phyloP scores from a whole-genome alignment of 2,888 invertebrate species.

The Mythimna impura region DNA sequence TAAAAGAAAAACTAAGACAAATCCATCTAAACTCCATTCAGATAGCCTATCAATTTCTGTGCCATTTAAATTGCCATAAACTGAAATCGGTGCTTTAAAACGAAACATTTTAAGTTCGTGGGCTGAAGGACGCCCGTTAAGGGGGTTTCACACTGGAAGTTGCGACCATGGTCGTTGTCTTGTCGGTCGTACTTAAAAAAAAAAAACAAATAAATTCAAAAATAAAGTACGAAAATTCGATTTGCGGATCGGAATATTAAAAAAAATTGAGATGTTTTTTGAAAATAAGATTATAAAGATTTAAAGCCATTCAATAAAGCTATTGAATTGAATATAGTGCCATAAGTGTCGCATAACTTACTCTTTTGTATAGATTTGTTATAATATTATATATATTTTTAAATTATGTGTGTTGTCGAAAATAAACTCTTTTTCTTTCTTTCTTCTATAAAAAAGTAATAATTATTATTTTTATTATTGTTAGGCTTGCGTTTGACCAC shows the following conservation, averaged over 20 bases:
- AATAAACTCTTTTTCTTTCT: no score
- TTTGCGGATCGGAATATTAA: neutral
- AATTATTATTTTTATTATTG: no score
- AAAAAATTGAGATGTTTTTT: no score
- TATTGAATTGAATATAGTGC: neutral
- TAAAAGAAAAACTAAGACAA: constrained; percentile 51
- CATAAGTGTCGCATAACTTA: no score
- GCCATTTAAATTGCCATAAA: constrained; percentile 63
- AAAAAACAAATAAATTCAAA: neutral
- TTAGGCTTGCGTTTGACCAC: neutral
- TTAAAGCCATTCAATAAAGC: neutral
- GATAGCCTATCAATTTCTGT: constrained; percentile 64
- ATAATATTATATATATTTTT: no score
- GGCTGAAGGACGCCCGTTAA: constrained; percentile 35
- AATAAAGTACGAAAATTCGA: neutral
- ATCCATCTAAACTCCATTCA: constrained; percentile 56
- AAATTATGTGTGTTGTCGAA: no score
- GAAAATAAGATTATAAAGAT: neutral
- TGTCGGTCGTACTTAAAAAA: neutral
- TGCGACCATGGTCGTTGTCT: neutral
- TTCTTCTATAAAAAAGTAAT: no score
- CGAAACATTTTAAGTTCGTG: constrained; percentile 62
- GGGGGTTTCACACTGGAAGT: constrained; percentile 14
- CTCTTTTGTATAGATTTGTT: no score
- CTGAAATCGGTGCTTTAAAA: constrained; percentile 61